Conservation (phyloP, 1,140 invertebrate species). For the Limonius californicus region DNA sequence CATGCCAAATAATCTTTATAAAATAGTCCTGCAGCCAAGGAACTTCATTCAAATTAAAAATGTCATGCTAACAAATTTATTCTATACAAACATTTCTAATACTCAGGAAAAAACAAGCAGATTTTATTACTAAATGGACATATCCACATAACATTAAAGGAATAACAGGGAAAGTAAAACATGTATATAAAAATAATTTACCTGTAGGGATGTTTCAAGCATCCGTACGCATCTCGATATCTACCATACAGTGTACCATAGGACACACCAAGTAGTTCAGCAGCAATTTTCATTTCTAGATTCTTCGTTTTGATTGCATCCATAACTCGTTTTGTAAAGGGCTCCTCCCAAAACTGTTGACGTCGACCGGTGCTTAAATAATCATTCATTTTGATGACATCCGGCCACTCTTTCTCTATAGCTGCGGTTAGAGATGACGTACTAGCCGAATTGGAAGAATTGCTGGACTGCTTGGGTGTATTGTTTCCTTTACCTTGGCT, state of each 20-base stretch:
- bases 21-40: no score
- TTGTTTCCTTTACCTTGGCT: neutral
- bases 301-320: slow-evolving; percentile 86
- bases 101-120: no score
- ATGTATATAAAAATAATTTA: slow-evolving; percentile 40
- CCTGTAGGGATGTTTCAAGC: slow-evolving; percentile 77
- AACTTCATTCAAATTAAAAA: no score
- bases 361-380: slow-evolving; percentile 79
- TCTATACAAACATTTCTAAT: no score
- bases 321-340: slow-evolving; percentile 76
- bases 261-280: slow-evolving; percentile 80
- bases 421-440: slow-evolving; percentile 40
- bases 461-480: neutral
- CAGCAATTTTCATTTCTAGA: slow-evolving; percentile 90
- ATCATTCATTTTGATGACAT: slow-evolving; percentile 84
- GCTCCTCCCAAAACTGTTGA: slow-evolving; percentile 89
- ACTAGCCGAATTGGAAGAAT: neutral
- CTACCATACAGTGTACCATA: slow-evolving; percentile 85
- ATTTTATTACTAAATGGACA: no score
- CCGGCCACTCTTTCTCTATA: slow-evolving; percentile 61
- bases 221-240: slow-evolving; percentile 83
- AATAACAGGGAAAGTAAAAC: neutral
- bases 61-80: no score
- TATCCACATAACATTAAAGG: no score
- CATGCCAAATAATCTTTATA: no score